phyloP scores from a whole-genome alignment of 2,113 vertebrate genomes.

The Marmota monax region DNA sequence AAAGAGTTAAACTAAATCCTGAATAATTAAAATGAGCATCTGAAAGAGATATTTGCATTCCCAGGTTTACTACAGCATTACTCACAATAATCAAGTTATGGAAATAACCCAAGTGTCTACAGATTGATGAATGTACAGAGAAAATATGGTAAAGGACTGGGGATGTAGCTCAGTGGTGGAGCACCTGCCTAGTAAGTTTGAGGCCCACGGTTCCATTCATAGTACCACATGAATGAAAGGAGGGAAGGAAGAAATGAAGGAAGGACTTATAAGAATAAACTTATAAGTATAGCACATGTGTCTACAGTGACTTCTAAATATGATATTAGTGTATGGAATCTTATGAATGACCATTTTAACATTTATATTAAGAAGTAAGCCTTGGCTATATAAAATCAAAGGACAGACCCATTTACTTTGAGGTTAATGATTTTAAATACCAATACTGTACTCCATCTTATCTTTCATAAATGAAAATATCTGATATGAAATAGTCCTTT shows the following conservation, averaged over 20 bases:
- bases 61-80: background rate
- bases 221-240: too few relatives aligned
- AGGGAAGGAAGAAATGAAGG: too few relatives aligned
- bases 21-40: background rate
- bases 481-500: background rate
- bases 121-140: background rate
- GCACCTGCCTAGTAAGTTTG: too few relatives aligned
- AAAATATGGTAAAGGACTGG: background rate
- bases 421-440: conserved; percentile 55
- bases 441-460: background rate
- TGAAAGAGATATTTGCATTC: background rate
- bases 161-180: too few relatives aligned
- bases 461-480: conserved; percentile 56
- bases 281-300: background rate
- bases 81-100: background rate
- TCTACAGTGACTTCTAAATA: background rate
- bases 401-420: background rate
- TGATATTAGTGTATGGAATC: conserved; percentile 25
- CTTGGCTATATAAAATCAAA: conserved; percentile 18
- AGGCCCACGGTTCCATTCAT: too few relatives aligned
- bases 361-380: conserved; percentile 27
- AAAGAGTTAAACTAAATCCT: background rate
- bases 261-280: too few relatives aligned
- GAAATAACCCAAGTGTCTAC: background rate
- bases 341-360: conserved; percentile 11